phyloP scores from a whole-genome alignment of 1,140 invertebrate species.

The Bombus difficillimus region DNA sequence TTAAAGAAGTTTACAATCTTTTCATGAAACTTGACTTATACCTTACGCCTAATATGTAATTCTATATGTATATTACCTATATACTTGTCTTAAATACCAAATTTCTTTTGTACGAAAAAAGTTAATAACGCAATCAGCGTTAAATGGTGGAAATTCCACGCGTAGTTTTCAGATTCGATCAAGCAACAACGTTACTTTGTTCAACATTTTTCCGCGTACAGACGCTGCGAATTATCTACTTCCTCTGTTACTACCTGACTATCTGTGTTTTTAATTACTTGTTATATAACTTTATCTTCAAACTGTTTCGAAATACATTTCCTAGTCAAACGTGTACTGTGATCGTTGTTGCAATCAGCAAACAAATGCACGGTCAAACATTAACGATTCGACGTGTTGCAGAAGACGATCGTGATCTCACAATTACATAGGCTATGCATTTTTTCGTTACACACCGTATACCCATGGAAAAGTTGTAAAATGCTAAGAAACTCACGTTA shows the following conservation, averaged over 20 bases:
- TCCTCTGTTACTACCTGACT: neutral
- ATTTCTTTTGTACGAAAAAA: neutral
- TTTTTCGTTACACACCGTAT: too few species aligned
- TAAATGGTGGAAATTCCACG: neutral
- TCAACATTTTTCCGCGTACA: neutral
- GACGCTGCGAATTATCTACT: neutral
- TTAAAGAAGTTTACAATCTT: neutral
- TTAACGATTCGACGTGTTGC: too few species aligned
- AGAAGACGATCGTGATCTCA: too few species aligned
- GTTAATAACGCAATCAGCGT: neutral
- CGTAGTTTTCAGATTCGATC: neutral
- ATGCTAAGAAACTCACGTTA: too few species aligned
- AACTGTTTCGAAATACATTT: neutral
- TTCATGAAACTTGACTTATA: neutral
- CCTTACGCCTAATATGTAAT: neutral
- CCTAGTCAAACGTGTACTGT: too few species aligned
- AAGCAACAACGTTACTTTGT: neutral
- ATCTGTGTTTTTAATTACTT: constrained; percentile 4
- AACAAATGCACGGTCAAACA: neutral
- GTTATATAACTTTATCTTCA: neutral
- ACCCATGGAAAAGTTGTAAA: too few species aligned
- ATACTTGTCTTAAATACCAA: neutral
- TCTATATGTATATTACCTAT: neutral
- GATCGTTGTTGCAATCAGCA: neutral
- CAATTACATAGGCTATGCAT: too few species aligned